phyloP scores from a whole-genome alignment of 1,140 invertebrate genomes.

The Drosophila micromelanica region DNA sequence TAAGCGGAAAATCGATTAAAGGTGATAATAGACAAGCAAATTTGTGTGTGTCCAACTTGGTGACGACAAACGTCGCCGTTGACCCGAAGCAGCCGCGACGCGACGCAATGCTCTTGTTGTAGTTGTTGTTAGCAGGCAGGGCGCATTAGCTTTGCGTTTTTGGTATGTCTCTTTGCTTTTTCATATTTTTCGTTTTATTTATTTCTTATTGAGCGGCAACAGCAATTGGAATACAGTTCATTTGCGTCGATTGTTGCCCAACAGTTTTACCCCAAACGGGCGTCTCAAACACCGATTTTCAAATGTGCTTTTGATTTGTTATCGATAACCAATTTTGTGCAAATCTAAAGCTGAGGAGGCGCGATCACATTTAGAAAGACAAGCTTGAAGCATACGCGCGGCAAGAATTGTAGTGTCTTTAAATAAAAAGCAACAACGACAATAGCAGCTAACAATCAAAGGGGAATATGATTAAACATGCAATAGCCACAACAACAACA shows the following conservation, averaged over 20 bases:
- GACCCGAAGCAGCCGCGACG: conserved; percentile 56
- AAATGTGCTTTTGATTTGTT: conserved; percentile 14
- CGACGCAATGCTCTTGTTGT: conserved; percentile 5
- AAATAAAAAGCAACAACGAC: conserved; percentile 8
- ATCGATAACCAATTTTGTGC: conserved; percentile 30
- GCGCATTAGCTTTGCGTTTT: conserved; percentile 36
- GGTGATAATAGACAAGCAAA: conserved; percentile 82
- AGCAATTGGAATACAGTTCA: conserved; percentile 43
- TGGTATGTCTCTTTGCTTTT: conserved; percentile 27
- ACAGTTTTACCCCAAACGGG: conserved; percentile 17
- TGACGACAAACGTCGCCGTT: conserved; percentile 55
- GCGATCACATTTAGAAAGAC: conserved; percentile 1
- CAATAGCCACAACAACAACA: conserved; percentile 44
- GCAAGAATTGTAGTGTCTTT: background rate
- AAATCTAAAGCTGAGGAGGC: background rate
- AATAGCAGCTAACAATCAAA: conserved; percentile 26
- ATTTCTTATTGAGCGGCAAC: conserved; percentile 15
- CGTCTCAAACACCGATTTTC: conserved; percentile 21
- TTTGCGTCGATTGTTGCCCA: conserved; percentile 25
- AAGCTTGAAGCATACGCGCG: background rate
- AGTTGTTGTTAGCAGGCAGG: conserved; percentile 12
- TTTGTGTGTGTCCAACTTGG: conserved; percentile 74
- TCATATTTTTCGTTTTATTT: background rate
- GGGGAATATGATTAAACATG: conserved; percentile 50
- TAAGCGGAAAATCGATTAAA: conserved; percentile 83